Base-by-base conservation (phyloP, 2,797 vertebrate genomes). In the Protosalanx chinensis region DNA sequence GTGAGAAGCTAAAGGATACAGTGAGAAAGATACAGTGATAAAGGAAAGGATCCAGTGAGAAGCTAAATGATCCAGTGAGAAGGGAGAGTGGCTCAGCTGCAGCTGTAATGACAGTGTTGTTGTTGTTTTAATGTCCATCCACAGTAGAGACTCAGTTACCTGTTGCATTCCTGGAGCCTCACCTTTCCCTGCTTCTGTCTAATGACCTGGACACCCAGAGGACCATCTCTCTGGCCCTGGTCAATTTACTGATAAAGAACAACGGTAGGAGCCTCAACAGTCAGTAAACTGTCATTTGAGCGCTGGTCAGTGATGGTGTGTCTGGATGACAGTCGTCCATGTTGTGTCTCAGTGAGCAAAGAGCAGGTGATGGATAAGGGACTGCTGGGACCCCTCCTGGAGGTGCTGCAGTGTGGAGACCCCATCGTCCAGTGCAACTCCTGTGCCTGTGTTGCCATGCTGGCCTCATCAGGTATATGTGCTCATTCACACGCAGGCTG, bases 401-500 rank as follows among this genome's bases (percentile, higher is more conserved):
- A 94, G 83, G 74, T 94, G 35, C 89, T 95, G 73, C 91, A 90
- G 72, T 93, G 91, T 18, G 92, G 90, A 18, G 93, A 95, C 78
- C 71, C 83, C 23, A 73, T 84, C 1, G 88, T 93, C 68, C 92
- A 93, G 82, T 92, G 91, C 75, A 93, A 94, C 81, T 92, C 93
- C 27, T 93, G 92, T 81, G 92, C 93, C 46, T 94, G 93, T 32
- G 68, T 93, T 33, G 88, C 88, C 88, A 82, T 84, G 84, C 82
- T 95, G 79, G 89, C 92, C 46, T 87, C 91, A 58, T 91, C 93
- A 83, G 93, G 94, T 95, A 46, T 79, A 90, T 82, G n/a, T 23
- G 16, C 13, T 18, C 32, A 20, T 8, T 49, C 10, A 16, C 49
- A 18, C 32, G 57, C 51, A 56, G 67, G 5, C 7, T 37, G 56